These are phyloP conservation scores for Eurystomus gularis DNA, from an alignment of 2,113 vertebrate genomes.

Conservation along the genomic window DNA sequence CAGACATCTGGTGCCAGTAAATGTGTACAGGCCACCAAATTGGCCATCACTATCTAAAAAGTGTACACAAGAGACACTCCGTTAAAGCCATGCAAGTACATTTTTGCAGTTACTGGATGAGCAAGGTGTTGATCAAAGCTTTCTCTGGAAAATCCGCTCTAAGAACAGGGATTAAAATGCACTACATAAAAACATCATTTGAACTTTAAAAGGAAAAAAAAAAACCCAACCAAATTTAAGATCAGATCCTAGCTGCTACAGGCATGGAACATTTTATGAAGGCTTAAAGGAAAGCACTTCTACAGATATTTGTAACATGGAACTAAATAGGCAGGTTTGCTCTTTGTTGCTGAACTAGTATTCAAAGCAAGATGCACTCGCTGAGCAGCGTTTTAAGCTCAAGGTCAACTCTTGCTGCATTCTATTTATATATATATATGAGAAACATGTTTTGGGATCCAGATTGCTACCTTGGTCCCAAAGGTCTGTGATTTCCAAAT, in stretches of 20 bases:
- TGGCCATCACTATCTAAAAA: neutral
- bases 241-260: neutral
- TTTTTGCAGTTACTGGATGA: neutral
- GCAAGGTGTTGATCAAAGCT: neutral
- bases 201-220: neutral
- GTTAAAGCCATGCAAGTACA: neutral
- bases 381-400: neutral
- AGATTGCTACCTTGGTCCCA: conserved; percentile 28
- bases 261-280: neutral
- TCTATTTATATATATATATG: conserved; percentile 1
- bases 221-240: neutral
- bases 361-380: conserved; percentile 1
- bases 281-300: neutral
- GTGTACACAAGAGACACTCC: neutral
- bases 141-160: neutral
- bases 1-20: neutral
- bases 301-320: neutral
- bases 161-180: neutral
- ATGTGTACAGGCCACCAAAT: neutral
- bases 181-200: neutral
- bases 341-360: neutral
- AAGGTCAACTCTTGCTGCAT: conserved; percentile 6
- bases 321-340: neutral
- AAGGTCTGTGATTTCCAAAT: conserved; percentile 2
- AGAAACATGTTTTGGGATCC: conserved; percentile 13